A percentile compares a stretch with the other conserved stretches of the same genome.
Conservation (phyloP, 2,888 invertebrate genomes). For the Platycnemis pennipes region DNA sequence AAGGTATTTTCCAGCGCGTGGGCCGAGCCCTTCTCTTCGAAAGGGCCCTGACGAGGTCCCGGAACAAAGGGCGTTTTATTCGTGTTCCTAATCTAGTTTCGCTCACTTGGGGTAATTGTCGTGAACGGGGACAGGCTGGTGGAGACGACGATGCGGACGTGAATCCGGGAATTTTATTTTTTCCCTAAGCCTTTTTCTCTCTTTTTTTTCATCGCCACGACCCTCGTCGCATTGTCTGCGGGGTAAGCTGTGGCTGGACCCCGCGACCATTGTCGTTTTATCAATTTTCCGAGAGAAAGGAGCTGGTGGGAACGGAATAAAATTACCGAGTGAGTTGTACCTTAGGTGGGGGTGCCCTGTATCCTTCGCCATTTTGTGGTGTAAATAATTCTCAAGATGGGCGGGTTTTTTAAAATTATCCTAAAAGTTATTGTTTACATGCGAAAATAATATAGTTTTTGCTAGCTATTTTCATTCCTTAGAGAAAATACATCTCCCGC, state of each 20-base stretch:
- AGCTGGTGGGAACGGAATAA: background rate
- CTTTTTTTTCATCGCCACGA: background rate
- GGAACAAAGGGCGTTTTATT: background rate
- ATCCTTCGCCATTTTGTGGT: too few relatives aligned
- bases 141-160: background rate
- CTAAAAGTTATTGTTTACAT: too few relatives aligned
- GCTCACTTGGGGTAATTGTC: conserved; percentile 13
- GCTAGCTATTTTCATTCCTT: too few relatives aligned
- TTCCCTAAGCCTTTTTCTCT: background rate
- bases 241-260: background rate
- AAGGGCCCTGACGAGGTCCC: background rate
- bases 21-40: background rate
- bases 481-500: too few relatives aligned
- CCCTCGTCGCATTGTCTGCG: background rate
- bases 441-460: too few relatives aligned
- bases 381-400: too few relatives aligned
- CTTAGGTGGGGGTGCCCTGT: too few relatives aligned
- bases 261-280: background rate
- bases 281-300: too few relatives aligned
- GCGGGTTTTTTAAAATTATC: too few relatives aligned
- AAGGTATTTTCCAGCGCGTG: background rate
- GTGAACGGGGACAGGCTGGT: background rate
- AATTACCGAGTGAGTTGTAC: background rate
- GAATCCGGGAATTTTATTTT: background rate
- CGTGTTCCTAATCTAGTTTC: background rate